Percentiles rank a stretch among this genome's conserved stretches.
These are phyloP conservation scores for Capreolus pygargus DNA, from an alignment of 2,113 vertebrate species.

Conservation along the genomic window DNA sequence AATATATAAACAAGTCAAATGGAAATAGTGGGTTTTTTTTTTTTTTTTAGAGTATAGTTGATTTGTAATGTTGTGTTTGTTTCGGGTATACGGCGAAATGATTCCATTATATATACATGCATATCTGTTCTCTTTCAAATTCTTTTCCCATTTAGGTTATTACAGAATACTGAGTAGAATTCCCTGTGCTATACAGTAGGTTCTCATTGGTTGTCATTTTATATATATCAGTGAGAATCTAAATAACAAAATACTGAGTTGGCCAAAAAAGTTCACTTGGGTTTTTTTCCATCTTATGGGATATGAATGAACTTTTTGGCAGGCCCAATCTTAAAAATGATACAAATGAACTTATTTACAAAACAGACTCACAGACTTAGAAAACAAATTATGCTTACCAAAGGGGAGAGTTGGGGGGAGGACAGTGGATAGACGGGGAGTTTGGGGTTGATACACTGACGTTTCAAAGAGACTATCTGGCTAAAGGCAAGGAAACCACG, in stretches of 20 bases:
- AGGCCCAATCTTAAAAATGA: not conserved
- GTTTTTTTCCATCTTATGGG: not conserved
- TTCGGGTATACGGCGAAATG: fast-evolving
- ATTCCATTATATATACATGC: not conserved
- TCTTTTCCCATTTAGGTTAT: not conserved
- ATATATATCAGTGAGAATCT: not conserved
- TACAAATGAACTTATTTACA: not conserved
- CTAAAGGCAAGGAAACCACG: not conserved
- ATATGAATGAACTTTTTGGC: not conserved
- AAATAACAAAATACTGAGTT: not conserved
- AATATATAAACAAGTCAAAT: not conserved
- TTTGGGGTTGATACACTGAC: not conserved
- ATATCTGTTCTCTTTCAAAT: not conserved
- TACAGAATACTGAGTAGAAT: not conserved
- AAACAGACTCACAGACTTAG: not conserved
- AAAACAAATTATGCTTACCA: not conserved
- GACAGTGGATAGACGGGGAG: not conserved
- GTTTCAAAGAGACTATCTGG: not conserved
- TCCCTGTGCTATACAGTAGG: not conserved
- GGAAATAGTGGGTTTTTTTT: not conserved
- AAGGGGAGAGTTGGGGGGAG: not conserved
- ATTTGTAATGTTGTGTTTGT: not conserved
- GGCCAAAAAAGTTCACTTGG: not conserved
- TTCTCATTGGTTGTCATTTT: not conserved
- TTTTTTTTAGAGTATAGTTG: not conserved